These are phyloP conservation scores for Podilymbus podiceps DNA, from an alignment of 2,113 vertebrate species.

Conservation along the genomic window DNA sequence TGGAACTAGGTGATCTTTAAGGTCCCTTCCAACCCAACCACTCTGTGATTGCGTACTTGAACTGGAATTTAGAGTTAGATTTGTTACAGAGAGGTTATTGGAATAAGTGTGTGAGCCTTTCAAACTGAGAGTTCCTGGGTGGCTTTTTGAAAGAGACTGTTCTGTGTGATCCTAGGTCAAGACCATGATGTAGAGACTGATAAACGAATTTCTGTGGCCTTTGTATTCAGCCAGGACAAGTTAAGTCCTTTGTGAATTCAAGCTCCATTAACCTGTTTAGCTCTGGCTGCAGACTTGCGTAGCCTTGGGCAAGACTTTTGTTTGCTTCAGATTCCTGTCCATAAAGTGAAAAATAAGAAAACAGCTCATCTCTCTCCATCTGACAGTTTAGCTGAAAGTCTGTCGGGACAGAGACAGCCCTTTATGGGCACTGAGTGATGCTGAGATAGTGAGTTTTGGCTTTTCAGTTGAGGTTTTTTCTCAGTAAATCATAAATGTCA, in stretches of 20 bases:
- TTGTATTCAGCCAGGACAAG: background rate
- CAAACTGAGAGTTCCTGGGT: background rate
- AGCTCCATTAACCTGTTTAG: background rate
- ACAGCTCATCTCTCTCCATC: background rate
- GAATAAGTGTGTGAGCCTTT: background rate
- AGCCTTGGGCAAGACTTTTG: background rate
- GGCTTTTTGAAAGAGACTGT: background rate
- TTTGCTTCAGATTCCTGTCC: background rate
- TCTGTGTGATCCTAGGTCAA: background rate
- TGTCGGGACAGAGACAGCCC: background rate
- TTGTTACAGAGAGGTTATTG: background rate
- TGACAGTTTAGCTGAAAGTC: background rate
- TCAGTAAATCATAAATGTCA: background rate
- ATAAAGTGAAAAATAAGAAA: background rate
- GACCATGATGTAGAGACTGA: background rate
- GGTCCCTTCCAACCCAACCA: too few relatives aligned
- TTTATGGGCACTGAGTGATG: background rate
- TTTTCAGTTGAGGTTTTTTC: background rate
- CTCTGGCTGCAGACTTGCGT: background rate
- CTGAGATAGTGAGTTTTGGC: background rate
- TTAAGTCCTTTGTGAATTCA: background rate
- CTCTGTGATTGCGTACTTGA: background rate
- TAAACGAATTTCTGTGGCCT: background rate
- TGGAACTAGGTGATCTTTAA: too few relatives aligned
- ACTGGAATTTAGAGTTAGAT: background rate